Evolutionary conservation across 92 coral and sea anemone species (phyloP), one percentile per base, ranked within the genome.

Genomic region (Zoanthus gigantus): DNA sequence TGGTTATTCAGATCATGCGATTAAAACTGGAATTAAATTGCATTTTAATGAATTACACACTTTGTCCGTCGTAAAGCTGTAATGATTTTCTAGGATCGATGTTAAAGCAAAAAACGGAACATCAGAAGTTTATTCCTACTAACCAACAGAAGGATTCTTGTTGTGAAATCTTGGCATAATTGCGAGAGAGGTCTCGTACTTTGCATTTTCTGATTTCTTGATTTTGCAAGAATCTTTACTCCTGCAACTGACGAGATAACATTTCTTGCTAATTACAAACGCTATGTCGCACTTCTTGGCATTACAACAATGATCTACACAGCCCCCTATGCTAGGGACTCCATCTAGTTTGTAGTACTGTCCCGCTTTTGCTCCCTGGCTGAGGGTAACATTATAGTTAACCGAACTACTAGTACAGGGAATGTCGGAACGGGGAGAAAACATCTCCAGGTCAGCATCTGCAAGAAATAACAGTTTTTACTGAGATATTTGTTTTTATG

Each of bases 261-360:
- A 97, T 60, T 95, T 92, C 67, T 94, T 91, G 37, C 87, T 92
- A 50, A 96, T 94, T 93, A 97, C 89, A 66, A 97, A 95, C 23
- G 99, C 99, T 14, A 95, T 93, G 78, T 97, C 98, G n/a, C 99
- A 97, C 60, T 89, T 94, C 88, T 92, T 94, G 14, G 94, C 91
- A 3, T 83, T 89, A 82, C 99, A 97, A 75, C 99, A 97, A 34
- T 92, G 92, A 5, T 90, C 90, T 14, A 97, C 67, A 13, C 99
- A 97, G 9, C 90, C 92, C 42, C 90, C 96, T 90, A 97, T 97
- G 72, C 87, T 92, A 60, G 88, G 23, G 15, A 92, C 86, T 54
- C 90, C 88, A 2, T 90, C 93, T 37, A 93, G 83, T 83, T 95
- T 97, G 76, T 95, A 96, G 83, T 89, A 97, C 65, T 86, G 92